Evolutionary conservation across 2,113 vertebrate species (phyloP).

Genomic region (Tor tambroides): DNA sequence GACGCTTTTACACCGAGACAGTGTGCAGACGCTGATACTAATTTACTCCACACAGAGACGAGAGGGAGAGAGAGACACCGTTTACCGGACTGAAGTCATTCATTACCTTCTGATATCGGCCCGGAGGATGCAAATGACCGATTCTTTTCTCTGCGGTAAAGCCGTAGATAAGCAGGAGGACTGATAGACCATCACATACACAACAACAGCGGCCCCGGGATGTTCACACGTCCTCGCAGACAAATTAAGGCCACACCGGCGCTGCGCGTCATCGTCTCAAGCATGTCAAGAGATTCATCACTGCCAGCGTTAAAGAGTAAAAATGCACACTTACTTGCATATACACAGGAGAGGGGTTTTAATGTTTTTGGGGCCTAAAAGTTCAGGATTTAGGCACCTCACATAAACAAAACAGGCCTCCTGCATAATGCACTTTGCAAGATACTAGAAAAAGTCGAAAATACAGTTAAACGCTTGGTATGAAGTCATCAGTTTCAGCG

Average conservation of each 20-base stretch:
- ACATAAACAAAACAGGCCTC: background rate
- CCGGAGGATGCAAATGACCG: conserved; percentile 70
- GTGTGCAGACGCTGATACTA: conserved; percentile 65
- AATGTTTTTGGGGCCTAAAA: background rate
- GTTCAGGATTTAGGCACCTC: background rate
- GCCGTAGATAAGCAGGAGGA: conserved; percentile 82
- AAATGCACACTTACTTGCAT: conserved; percentile 68
- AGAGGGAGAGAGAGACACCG: conserved; percentile 64
- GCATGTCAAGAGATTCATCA: conserved; percentile 95
- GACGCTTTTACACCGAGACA: conserved; percentile 49
- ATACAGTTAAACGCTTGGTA: too few species aligned
- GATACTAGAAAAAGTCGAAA: too few species aligned
- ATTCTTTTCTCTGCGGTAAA: conserved; percentile 73
- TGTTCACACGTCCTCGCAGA: conserved; percentile 89
- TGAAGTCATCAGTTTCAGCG: too few species aligned
- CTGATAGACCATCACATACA: conserved; percentile 88
- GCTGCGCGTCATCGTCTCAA: conserved; percentile 88
- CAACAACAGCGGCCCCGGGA: conserved; percentile 83
- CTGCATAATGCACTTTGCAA: too few species aligned
- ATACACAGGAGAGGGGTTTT: conserved; percentile 74
- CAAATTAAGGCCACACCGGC: conserved; percentile 95
- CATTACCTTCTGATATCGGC: conserved; percentile 72
- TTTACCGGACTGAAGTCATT: conserved; percentile 47
- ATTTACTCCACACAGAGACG: conserved; percentile 66
- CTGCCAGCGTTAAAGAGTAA: conserved; percentile 94